These are phyloP conservation scores for Cyphomyrus plagiostoma DNA, from an alignment of 2,113 vertebrate species.

Conservation along the genomic window DNA sequence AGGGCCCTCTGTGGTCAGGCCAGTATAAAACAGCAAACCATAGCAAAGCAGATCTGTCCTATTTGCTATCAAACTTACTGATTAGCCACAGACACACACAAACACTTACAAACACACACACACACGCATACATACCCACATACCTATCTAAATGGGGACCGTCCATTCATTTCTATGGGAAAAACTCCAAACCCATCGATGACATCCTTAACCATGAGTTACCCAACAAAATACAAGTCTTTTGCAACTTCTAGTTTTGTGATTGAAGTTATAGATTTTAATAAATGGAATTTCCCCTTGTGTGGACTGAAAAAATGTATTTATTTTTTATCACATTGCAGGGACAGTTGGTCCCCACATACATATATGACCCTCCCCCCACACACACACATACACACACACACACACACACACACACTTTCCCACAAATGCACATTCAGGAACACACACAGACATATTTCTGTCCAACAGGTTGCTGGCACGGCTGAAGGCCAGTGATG, in stretches of 20 bases:
- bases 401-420: neutral
- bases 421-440: neutral
- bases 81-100: neutral
- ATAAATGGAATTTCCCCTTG: too few relatives aligned
- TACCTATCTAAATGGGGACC: neutral
- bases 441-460: slow-evolving; percentile 21
- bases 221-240: neutral
- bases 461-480: slow-evolving; percentile 21
- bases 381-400: neutral
- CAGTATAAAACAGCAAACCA: neutral
- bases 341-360: neutral
- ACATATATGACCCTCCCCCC: neutral
- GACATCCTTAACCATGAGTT: neutral
- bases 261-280: neutral
- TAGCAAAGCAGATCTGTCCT: neutral
- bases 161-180: neutral
- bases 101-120: neutral
- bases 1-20: neutral
- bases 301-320: neutral
- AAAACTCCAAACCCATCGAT: neutral
- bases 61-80: neutral
- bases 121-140: neutral
- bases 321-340: too few relatives aligned
- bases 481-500: slow-evolving; percentile 4
- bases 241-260: neutral